Conservation (phyloP, 2,797 vertebrate species). For the Gallinago stenura region DNA sequence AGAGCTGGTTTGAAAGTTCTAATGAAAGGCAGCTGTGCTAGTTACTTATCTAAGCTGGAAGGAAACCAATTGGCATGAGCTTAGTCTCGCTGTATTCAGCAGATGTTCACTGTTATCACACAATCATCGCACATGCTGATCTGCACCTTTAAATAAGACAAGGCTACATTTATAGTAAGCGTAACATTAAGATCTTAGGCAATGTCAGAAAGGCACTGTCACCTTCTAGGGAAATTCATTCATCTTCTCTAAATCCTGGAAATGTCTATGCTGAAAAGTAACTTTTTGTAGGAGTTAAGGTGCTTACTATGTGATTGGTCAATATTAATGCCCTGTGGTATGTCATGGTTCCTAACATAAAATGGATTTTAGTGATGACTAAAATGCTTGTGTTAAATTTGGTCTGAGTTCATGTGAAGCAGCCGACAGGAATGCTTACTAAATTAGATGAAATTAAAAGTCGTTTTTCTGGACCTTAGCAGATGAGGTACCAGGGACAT, state of each 20-base stretch:
- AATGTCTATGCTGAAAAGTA: background rate
- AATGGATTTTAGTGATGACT: background rate
- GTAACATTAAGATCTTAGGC: background rate
- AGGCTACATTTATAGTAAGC: background rate
- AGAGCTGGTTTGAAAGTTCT: background rate
- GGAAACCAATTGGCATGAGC: background rate
- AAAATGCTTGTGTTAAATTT: background rate
- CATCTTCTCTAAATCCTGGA: background rate
- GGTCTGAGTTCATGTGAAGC: background rate
- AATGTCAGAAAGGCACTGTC: background rate
- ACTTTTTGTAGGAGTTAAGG: background rate
- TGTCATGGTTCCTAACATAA: background rate
- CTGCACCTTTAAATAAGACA: slow-evolving; percentile 3
- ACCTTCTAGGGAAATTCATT: background rate
- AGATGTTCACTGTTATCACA: background rate
- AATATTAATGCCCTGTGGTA: background rate
- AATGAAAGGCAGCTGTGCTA: background rate
- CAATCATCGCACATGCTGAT: background rate
- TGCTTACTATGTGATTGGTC: background rate
- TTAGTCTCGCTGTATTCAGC: background rate
- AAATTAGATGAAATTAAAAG: background rate
- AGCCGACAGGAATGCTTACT: background rate
- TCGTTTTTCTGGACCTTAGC: background rate
- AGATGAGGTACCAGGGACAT: background rate
- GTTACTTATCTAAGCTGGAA: background rate